These are phyloP conservation scores for Gymnothorax javanicus DNA, from an alignment of 2,797 vertebrate species.

Conservation along the genomic window DNA sequence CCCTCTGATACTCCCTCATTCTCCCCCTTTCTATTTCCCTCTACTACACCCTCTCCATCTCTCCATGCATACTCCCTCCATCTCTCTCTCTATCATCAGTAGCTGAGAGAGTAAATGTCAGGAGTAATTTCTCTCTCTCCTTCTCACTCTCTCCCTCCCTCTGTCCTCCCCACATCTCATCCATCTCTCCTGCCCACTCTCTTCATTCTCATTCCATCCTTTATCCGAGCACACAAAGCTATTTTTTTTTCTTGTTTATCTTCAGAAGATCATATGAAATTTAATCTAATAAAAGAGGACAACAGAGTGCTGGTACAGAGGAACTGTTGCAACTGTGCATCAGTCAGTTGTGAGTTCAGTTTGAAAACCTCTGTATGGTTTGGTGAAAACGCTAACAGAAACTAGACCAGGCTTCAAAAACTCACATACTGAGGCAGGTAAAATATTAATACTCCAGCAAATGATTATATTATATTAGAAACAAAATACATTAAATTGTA, in stretches of 20 bases:
- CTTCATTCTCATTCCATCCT: background rate
- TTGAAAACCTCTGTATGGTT: too few relatives aligned
- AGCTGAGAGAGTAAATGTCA: background rate
- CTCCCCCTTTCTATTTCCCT: too few relatives aligned
- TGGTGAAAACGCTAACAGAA: too few relatives aligned
- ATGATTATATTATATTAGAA: too few relatives aligned
- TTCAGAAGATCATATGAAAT: background rate
- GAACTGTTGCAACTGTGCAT: background rate
- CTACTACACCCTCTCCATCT: background rate
- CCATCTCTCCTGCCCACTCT: too few relatives aligned
- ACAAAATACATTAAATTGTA: too few relatives aligned
- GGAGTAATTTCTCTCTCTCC: background rate
- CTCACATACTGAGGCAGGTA: too few relatives aligned
- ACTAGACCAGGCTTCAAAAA: too few relatives aligned
- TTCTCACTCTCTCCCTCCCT: too few relatives aligned
- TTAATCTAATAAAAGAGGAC: background rate
- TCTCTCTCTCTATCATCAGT: background rate
- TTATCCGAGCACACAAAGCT: background rate
- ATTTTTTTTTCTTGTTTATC: background rate
- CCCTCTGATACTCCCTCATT: too few relatives aligned
- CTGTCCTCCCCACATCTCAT: too few relatives aligned
- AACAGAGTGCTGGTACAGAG: background rate
- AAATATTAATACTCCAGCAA: too few relatives aligned
- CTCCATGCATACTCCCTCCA: background rate
- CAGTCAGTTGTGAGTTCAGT: background rate